A percentile compares a stretch with the other conserved stretches of the same genome.
Conservation (phyloP, 2,797 vertebrate genomes). For the Carcharodon carcharias region DNA sequence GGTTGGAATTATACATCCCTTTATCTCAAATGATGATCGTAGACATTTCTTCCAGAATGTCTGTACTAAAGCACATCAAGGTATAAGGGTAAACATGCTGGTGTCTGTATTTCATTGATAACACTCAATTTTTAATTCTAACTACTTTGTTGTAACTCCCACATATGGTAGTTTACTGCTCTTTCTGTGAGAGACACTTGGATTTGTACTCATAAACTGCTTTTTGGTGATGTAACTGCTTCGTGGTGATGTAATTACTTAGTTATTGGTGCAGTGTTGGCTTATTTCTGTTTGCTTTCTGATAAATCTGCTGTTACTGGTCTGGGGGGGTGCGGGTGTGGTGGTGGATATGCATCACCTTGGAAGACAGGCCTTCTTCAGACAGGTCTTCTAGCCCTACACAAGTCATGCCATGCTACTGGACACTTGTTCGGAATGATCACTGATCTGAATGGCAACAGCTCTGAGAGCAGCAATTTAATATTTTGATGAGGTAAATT, state of each 20-base stretch:
- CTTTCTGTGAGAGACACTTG: not conserved
- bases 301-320: not conserved
- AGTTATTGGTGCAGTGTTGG: not conserved
- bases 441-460: not conserved
- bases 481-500: not conserved
- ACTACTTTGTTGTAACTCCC: not conserved
- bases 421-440: not conserved
- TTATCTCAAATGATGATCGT: not conserved
- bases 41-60: not conserved
- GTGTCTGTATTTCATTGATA: not conserved
- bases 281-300: not conserved
- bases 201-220: not conserved
- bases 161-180: not conserved
- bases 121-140: not conserved
- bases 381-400: not conserved
- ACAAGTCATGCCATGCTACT: not conserved
- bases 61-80: not conserved
- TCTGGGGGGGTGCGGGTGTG: too few relatives aligned
- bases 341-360: not conserved
- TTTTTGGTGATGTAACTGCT: too few relatives aligned
- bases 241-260: too few relatives aligned
- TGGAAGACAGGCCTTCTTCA: not conserved
- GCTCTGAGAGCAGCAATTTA: not conserved
- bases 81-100: not conserved
- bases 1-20: not conserved